Evolutionary conservation across 2,113 vertebrate species (phyloP).

Genomic region (Mesoclemmys tuberculata): DNA sequence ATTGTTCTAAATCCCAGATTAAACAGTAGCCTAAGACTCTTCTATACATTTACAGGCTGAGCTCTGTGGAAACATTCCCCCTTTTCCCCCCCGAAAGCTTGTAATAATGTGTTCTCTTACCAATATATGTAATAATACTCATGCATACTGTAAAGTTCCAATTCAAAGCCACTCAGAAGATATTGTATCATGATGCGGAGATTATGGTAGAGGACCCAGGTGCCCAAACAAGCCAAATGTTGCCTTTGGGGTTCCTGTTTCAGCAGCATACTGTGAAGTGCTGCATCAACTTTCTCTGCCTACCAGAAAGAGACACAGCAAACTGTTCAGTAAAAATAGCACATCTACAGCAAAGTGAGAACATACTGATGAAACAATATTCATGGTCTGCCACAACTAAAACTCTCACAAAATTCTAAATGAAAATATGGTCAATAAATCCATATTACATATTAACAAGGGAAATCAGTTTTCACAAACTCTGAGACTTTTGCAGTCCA

Average conservation of each 20-base stretch:
- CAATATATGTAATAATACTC: constrained; percentile 99
- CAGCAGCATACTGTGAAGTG: constrained; percentile 94
- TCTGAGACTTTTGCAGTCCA: not conserved
- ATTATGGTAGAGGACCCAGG: constrained; percentile 98
- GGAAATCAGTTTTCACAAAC: not conserved
- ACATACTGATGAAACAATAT: not conserved
- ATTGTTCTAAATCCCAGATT: not conserved
- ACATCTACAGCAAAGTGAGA: not conserved
- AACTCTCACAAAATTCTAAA: not conserved
- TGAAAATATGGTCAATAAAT: not conserved
- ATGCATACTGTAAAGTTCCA: constrained; percentile 99
- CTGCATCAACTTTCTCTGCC: constrained; percentile 98
- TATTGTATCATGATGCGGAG: constrained; percentile 99
- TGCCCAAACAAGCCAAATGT: constrained; percentile 95
- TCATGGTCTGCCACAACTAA: not conserved
- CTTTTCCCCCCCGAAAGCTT: not conserved
- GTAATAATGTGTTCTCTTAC: constrained; percentile 75
- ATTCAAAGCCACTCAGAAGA: constrained; percentile 97
- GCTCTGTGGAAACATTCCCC: not conserved
- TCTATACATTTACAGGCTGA: not conserved
- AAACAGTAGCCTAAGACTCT: not conserved
- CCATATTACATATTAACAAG: not conserved
- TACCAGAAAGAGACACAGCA: constrained; percentile 54
- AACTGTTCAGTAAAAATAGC: not conserved
- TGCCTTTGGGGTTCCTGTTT: constrained; percentile 98